A percentile compares a stretch with the other conserved stretches of the same genome.
These are phyloP conservation scores for Pandion haliaetus DNA, from an alignment of 2,113 vertebrate genomes.

Conservation along the genomic window DNA sequence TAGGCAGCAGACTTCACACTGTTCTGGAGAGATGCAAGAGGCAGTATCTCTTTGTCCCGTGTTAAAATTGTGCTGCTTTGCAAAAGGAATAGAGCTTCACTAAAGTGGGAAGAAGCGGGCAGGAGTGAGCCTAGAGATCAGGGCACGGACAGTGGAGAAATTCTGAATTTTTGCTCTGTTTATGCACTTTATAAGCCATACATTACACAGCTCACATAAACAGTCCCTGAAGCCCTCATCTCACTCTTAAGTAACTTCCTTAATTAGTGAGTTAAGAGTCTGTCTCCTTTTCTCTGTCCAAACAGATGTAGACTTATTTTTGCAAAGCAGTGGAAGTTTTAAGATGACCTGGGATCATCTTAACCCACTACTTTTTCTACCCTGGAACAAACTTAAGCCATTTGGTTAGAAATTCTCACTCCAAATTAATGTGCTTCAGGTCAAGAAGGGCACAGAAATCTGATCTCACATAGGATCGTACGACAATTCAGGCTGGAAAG, in stretches of 20 bases:
- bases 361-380: background rate
- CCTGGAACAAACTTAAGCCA: background rate
- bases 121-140: background rate
- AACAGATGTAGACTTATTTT: background rate
- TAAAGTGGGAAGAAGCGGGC: background rate
- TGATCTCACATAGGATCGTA: background rate
- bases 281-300: background rate
- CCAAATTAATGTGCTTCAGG: background rate
- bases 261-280: background rate
- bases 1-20: background rate
- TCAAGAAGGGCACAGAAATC: background rate
- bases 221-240: background rate
- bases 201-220: background rate
- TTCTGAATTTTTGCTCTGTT: background rate
- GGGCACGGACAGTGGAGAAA: background rate
- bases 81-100: background rate
- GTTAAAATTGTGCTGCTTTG: background rate
- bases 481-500: background rate
- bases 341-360: background rate
- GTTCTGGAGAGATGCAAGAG: background rate
- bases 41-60: accelerated
- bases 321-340: background rate
- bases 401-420: background rate
- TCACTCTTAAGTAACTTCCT: background rate
- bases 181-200: background rate